These are phyloP conservation scores for Struthio camelus DNA, from an alignment of 2,113 vertebrate genomes.

Conservation along the genomic window DNA sequence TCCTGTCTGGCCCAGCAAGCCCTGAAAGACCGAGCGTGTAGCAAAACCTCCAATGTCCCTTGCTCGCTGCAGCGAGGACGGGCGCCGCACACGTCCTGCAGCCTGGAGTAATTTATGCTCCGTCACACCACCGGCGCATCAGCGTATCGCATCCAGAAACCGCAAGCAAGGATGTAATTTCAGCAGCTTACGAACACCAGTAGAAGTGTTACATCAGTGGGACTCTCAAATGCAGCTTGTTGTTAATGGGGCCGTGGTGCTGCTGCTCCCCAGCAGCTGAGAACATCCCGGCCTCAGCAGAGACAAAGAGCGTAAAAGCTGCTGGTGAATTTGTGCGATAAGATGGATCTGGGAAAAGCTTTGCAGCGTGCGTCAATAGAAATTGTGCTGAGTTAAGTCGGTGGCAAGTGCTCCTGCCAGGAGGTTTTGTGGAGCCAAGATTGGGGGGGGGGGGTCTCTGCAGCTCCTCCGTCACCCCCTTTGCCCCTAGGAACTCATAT, in stretches of 20 bases:
- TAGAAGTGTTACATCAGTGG: neutral
- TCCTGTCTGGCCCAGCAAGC: neutral
- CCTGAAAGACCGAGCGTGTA: rapidly evolving
- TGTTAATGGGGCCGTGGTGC: neutral
- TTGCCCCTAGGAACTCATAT: neutral
- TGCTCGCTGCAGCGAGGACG: neutral
- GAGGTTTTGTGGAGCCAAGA: neutral
- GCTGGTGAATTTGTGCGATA: neutral
- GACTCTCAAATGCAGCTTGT: rapidly evolving
- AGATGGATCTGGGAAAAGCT: neutral
- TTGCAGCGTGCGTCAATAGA: neutral
- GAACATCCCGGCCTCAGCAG: neutral
- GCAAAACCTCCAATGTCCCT: rapidly evolving
- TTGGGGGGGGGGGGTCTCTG: neutral
- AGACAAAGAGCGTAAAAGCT: neutral
- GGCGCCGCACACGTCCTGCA: rapidly evolving
- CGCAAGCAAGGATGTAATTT: rapidly evolving
- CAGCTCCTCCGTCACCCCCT: neutral
- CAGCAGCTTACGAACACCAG: neutral
- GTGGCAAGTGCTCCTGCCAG: neutral
- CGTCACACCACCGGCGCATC: rapidly evolving
- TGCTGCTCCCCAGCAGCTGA: neutral
- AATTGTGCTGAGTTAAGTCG: neutral
- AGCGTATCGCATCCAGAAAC: rapidly evolving
- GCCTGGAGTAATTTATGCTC: rapidly evolving